These are phyloP conservation scores for Brenthis hecate DNA, from an alignment of 2,888 invertebrate species.

Conservation along the genomic window DNA sequence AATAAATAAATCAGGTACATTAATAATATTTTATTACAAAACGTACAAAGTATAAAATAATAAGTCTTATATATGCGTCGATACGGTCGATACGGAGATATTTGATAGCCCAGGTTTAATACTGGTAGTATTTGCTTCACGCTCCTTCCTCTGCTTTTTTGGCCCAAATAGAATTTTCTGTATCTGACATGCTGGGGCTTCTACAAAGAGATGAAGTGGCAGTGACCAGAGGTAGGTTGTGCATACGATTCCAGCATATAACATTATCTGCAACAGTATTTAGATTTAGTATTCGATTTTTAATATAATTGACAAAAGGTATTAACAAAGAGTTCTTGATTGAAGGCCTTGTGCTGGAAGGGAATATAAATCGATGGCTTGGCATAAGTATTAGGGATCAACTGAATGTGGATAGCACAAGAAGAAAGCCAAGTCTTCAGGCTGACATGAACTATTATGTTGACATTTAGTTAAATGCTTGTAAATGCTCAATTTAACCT, in stretches of 20 bases:
- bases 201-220: conserved; percentile 70
- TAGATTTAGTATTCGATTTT: background rate
- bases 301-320: no score
- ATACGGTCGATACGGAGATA: conserved; percentile 71
- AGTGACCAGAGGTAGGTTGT: conserved; percentile 65
- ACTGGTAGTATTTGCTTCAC: conserved; percentile 53
- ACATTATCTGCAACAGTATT: conserved; percentile 63
- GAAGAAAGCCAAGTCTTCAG: no score
- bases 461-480: no score
- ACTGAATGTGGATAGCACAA: no score
- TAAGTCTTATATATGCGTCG: conserved; percentile 63
- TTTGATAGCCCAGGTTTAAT: conserved; percentile 71
- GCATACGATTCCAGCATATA: conserved; percentile 70
- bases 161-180: conserved; percentile 69
- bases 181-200: conserved; percentile 70
- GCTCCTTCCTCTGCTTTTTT: conserved; percentile 55
- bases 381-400: no score
- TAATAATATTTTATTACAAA: conserved; percentile 24
- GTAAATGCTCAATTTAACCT: no score
- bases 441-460: no score
- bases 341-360: no score
- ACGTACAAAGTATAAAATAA: conserved; percentile 23
- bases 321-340: no score
- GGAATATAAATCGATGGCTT: no score
- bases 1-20: background rate